These are phyloP conservation scores for Penaeus monodon DNA, from an alignment of 2,888 invertebrate genomes.

Conservation along the genomic window DNA sequence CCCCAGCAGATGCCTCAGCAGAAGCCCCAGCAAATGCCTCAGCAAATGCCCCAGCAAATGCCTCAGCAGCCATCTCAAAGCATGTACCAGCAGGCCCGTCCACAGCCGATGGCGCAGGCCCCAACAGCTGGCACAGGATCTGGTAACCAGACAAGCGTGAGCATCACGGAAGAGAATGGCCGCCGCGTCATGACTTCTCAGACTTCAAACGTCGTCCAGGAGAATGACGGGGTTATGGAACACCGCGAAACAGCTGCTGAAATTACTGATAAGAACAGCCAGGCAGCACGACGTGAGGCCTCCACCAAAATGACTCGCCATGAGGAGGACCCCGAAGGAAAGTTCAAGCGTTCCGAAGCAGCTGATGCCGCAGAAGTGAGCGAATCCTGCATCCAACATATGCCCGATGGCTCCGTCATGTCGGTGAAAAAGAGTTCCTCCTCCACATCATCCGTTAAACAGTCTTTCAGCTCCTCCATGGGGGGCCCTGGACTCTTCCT, in stretches of 20 bases:
- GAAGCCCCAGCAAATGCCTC: not conserved
- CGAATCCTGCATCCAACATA: conserved; percentile 56
- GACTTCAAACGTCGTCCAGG: conserved; percentile 60
- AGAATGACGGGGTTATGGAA: conserved; percentile 61
- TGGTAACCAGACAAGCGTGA: conserved; percentile 52
- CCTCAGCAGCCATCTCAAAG: not conserved
- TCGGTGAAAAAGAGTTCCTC: conserved; percentile 63
- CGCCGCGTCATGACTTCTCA: conserved; percentile 57
- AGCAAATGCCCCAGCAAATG: conserved; percentile 6
- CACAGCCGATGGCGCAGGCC: not conserved
- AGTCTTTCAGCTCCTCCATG: conserved; percentile 38
- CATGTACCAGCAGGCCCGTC: not conserved
- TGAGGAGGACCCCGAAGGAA: conserved; percentile 63
- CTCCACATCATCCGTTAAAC: conserved; percentile 48
- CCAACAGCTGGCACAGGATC: conserved; percentile 33
- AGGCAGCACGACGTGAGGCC: conserved; percentile 61
- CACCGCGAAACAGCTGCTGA: conserved; percentile 60
- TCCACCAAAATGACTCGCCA: conserved; percentile 42
- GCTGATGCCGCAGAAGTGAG: conserved; percentile 63
- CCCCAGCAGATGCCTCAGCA: conserved; percentile 18
- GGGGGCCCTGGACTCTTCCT: conserved; percentile 47
- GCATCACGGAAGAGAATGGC: conserved; percentile 60
- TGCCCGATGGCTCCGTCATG: conserved; percentile 62
- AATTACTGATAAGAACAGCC: conserved; percentile 61
- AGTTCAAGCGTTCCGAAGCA: conserved; percentile 55